These are phyloP conservation scores for Neolamprologus brichardi DNA, from an alignment of 2,113 vertebrate genomes.

Conservation along the genomic window DNA sequence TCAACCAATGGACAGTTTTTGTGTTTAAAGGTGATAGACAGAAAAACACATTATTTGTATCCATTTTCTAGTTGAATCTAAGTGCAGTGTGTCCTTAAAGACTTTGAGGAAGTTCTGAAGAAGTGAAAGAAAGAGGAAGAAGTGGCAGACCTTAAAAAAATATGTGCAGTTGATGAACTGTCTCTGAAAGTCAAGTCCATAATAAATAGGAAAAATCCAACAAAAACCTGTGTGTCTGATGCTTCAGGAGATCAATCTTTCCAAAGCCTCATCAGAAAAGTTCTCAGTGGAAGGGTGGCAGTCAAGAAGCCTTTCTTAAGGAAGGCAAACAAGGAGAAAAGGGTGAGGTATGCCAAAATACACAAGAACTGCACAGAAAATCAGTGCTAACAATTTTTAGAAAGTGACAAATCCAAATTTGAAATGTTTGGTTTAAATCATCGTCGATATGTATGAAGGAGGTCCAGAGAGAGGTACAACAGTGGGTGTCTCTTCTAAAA, in stretches of 20 bases:
- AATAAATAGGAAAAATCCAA: not conserved
- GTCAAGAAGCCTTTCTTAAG: not conserved
- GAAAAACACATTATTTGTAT: not conserved
- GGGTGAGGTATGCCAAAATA: not conserved
- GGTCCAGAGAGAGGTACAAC: not conserved
- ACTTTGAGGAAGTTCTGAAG: not conserved
- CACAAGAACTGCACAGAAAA: not conserved
- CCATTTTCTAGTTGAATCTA: not conserved
- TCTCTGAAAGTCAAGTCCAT: not conserved
- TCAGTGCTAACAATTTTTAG: not conserved
- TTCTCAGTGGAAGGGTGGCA: not conserved
- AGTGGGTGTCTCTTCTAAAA: not conserved
- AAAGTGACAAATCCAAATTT: not conserved
- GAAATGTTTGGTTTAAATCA: not conserved
- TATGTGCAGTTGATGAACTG: not conserved
- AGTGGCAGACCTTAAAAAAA: not conserved
- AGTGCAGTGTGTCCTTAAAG: not conserved
- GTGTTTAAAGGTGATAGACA: fast-evolving
- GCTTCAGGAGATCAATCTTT: not conserved
- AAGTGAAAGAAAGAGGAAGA: not conserved
- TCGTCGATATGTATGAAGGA: not conserved
- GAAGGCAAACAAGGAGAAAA: not conserved
- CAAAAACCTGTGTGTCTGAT: not conserved
- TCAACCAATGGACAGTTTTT: fast-evolving
- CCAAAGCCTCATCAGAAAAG: not conserved